These are phyloP conservation scores for Siniperca obscura DNA, from an alignment of 2,797 vertebrate species.

Conservation along the genomic window DNA sequence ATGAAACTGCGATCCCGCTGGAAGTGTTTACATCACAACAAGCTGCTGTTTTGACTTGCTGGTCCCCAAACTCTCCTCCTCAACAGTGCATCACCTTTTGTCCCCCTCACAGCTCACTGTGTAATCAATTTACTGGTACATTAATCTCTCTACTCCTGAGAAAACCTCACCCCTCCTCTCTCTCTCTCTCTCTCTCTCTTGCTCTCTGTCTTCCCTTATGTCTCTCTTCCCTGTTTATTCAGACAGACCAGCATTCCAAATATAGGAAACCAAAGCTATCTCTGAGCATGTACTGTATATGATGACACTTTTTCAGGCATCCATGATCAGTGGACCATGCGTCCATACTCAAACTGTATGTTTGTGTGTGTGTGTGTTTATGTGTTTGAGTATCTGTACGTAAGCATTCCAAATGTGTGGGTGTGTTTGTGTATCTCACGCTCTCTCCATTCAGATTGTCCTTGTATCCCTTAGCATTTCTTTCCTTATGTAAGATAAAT, in stretches of 20 bases:
- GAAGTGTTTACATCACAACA: constrained; percentile 25
- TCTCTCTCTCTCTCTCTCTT: not conserved
- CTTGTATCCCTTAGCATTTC: constrained; percentile 48
- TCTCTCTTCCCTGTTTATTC: constrained; percentile 30
- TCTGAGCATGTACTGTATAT: constrained; percentile 4
- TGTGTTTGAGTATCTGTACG: not conserved
- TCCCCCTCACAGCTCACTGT: constrained; percentile 19
- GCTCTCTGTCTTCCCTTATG: constrained; percentile 3
- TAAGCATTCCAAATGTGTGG: constrained; percentile 40
- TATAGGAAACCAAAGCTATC: constrained; percentile 25
- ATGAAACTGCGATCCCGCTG: not conserved
- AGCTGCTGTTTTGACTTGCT: constrained; percentile 42
- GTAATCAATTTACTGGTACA: constrained; percentile 54
- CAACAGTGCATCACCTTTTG: constrained; percentile 27
- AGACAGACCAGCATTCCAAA: constrained; percentile 24
- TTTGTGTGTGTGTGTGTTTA: constrained; percentile 14
- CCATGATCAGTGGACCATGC: constrained; percentile 20
- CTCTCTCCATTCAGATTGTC: constrained; percentile 53
- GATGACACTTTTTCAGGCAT: constrained; percentile 23
- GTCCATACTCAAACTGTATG: constrained; percentile 16
- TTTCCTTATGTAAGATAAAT: constrained; percentile 66
- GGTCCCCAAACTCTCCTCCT: constrained; percentile 38
- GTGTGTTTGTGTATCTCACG: constrained; percentile 44
- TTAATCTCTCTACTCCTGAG: constrained; percentile 53
- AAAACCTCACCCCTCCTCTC: constrained; percentile 8